Percentiles rank a stretch among this genome's conserved stretches.
Evolutionary conservation across 2,888 invertebrate genomes (phyloP).

Genomic region (Pemphredon lugubris): DNA sequence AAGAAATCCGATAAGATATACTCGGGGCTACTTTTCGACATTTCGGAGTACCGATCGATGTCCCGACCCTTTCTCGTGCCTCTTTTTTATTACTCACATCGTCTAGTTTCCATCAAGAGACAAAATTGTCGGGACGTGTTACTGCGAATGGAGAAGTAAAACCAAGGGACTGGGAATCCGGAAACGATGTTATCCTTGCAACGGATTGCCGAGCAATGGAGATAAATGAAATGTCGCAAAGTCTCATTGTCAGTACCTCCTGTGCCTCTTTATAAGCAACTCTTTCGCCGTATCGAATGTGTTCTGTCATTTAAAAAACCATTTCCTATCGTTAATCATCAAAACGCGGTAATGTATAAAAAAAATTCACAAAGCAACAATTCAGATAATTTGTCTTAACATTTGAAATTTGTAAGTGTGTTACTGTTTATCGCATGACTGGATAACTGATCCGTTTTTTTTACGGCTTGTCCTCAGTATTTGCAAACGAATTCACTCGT

Average conservation of each 20-base stretch:
- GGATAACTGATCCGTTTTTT: too few relatives aligned
- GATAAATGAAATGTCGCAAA: constrained; percentile 16
- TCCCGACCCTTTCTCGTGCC: constrained; percentile 3
- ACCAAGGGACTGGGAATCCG: constrained; percentile 23
- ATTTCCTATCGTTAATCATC: too few relatives aligned
- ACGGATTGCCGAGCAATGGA: constrained; percentile 14
- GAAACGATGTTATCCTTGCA: constrained; percentile 27
- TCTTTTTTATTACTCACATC: constrained; percentile 14
- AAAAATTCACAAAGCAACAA: too few relatives aligned
- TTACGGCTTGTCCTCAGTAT: too few relatives aligned
- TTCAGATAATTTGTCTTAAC: too few relatives aligned
- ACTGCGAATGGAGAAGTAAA: background rate
- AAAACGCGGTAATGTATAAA: too few relatives aligned
- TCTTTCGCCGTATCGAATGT: too few relatives aligned
- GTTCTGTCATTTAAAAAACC: too few relatives aligned
- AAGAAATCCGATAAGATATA: background rate
- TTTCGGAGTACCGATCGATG: constrained; percentile 22
- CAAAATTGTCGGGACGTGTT: constrained; percentile 16
- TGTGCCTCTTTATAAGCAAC: too few relatives aligned
- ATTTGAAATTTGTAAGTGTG: too few relatives aligned
- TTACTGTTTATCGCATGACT: too few relatives aligned
- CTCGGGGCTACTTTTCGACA: constrained; percentile 2
- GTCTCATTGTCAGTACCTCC: background rate
- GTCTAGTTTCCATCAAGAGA: constrained; percentile 3
- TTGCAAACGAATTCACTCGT: too few relatives aligned